Evolutionary conservation across 2,113 vertebrate genomes (phyloP).

Genomic region (Struthio camelus): DNA sequence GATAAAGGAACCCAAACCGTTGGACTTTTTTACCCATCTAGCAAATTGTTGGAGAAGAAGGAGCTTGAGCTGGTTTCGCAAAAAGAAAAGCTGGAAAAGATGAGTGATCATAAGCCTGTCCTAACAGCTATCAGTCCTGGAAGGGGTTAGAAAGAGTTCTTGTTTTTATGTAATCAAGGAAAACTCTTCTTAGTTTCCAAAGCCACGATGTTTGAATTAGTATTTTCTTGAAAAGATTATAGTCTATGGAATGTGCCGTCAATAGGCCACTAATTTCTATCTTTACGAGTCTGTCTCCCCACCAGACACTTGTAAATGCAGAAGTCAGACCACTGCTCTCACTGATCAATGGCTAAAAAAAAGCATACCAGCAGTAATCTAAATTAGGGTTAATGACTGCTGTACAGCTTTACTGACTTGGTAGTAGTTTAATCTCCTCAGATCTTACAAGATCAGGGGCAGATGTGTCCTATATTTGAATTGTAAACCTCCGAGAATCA

Average conservation of each 20-base stretch:
- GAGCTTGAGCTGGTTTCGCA: conserved; percentile 73
- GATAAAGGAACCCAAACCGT: conserved; percentile 85
- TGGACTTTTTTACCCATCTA: conserved; percentile 90
- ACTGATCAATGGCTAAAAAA: background rate
- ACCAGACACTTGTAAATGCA: background rate
- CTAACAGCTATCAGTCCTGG: conserved; percentile 90
- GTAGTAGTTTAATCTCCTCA: background rate
- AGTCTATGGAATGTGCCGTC: background rate
- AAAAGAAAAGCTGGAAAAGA: conserved; percentile 75
- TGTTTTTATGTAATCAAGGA: background rate
- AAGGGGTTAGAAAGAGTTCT: conserved; percentile 77
- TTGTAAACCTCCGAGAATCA: background rate
- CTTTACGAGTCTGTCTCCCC: background rate
- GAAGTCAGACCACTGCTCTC: background rate
- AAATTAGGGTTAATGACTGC: background rate
- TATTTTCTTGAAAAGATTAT: background rate
- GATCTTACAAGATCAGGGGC: background rate
- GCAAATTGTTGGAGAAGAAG: conserved; percentile 79
- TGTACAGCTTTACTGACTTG: background rate
- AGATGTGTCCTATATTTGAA: background rate
- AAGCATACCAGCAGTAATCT: background rate
- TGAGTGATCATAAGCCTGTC: conserved; percentile 77
- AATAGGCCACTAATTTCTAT: background rate
- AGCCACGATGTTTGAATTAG: background rate
- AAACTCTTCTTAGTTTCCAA: background rate